Base-by-base conservation (phyloP, 2,113 vertebrate species). In the Solenodon paradoxus region DNA sequence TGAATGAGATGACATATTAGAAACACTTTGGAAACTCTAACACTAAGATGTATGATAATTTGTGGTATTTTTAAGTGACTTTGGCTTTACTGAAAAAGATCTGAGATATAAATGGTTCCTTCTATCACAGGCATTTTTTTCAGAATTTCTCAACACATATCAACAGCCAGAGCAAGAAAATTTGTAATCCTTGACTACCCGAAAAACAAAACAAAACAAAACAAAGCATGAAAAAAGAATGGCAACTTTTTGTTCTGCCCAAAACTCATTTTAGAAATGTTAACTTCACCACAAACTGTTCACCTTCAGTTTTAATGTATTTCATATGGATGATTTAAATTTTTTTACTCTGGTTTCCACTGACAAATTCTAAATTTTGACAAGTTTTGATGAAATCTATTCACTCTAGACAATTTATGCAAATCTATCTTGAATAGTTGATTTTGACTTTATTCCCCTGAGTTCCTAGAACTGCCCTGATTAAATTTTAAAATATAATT, bases 401-500 rank as follows among this genome's bases (percentile, higher is more conserved):
- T 96, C 94, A 95, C 59, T 95, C 89, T 92, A 95, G 91, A 96
- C 93, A 96, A 96, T 96, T 97, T 95, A 92, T 97, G 89, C 89
- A 96, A 90, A 84, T 63, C 69, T 75, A 90, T 86, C 89, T 95
- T 95, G 88, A 97, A 94, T 96, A 95, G 85, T 71, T 94, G 86
- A 94, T 96, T 97, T 96, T 96, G 38, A 96, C 59, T 96, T 97
- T 89, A 95, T 94, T 53, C 82, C 92, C 91, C 82, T 83, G 86
- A 96, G 87, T 96, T 95, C 78, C 93, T 96, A 89, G 97, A 97
- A 94, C 92, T 87, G 89, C 59, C 87, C 78, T 93, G 93, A 97
- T 97, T 96, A 95, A 95, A 96, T 92, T 97, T 96, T 96, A 94
- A 97, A 95, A 95, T 92, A 89, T 94, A 96, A 97, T 96, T 97